These are phyloP conservation scores for Schlechtendalia chinensis DNA, from an alignment of 1,140 invertebrate genomes.

Conservation along the genomic window DNA sequence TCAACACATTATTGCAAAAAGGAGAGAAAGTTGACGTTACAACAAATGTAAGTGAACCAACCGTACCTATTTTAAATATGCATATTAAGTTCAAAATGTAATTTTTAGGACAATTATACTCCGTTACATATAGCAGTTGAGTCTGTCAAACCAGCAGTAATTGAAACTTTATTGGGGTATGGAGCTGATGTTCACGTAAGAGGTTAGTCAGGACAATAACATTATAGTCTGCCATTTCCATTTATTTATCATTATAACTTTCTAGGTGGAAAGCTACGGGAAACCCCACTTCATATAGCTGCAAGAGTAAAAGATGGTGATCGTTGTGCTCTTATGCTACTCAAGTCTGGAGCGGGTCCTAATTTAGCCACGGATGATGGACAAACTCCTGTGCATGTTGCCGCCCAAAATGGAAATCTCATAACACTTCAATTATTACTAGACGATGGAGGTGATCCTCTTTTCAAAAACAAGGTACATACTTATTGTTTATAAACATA, in stretches of 20 bases:
- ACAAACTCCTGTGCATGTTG: constrained; percentile 89
- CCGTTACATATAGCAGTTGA: constrained; percentile 99
- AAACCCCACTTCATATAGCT: constrained; percentile 95
- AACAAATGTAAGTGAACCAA: constrained; percentile 75
- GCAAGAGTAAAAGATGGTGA: constrained; percentile 89
- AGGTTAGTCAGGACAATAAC: constrained; percentile 59
- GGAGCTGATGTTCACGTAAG: constrained; percentile 95
- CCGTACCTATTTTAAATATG: not conserved
- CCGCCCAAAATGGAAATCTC: constrained; percentile 83
- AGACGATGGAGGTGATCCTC: constrained; percentile 87
- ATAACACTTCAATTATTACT: constrained; percentile 80
- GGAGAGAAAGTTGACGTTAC: constrained; percentile 94
- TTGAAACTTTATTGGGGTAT: constrained; percentile 93
- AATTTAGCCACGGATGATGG: constrained; percentile 91
- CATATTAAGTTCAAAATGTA: not conserved
- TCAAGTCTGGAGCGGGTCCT: constrained; percentile 95
- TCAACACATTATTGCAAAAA: constrained; percentile 91
- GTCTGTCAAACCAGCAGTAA: constrained; percentile 89
- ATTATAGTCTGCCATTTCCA: not conserved
- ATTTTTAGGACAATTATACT: constrained; percentile 89
- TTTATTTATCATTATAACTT: not conserved
- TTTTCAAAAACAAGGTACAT: constrained; percentile 83
- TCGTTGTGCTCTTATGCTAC: constrained; percentile 92
- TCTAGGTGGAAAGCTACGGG: constrained; percentile 72
- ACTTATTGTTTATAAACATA: no score